These are phyloP conservation scores for Aeoliscus strigatus DNA, from an alignment of 2,797 vertebrate species.

Conservation along the genomic window DNA sequence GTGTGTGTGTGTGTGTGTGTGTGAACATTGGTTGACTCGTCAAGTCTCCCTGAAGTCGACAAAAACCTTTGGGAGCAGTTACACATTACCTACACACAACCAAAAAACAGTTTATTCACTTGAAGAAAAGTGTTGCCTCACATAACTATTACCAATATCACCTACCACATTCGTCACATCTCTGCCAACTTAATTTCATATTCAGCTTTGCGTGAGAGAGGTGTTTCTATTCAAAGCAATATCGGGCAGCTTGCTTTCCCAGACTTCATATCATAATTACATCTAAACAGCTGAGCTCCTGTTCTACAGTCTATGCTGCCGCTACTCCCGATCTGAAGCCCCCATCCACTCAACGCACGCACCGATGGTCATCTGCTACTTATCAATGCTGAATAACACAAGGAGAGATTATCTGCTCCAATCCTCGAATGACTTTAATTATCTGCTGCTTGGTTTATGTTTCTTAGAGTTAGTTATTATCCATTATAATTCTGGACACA, in stretches of 20 bases:
- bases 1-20: too few relatives aligned
- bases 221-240: slow-evolving; percentile 22
- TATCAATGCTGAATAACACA: slow-evolving; percentile 21
- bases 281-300: slow-evolving; percentile 33
- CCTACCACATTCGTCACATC: slow-evolving; percentile 6
- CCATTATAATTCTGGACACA: slow-evolving; percentile 26
- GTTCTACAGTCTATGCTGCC: slow-evolving; percentile 15
- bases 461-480: background rate
- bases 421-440: slow-evolving; percentile 24
- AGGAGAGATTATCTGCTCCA: slow-evolving; percentile 18
- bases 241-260: slow-evolving; percentile 19
- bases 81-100: background rate
- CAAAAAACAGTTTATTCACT: background rate
- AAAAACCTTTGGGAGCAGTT: too few relatives aligned
- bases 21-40: too few relatives aligned
- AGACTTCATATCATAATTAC: slow-evolving; percentile 40
- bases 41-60: too few relatives aligned
- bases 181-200: slow-evolving; percentile 1
- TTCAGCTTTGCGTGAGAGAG: slow-evolving; percentile 6
- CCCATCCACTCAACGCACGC: slow-evolving; percentile 4
- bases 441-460: slow-evolving; percentile 23
- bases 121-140: too few relatives aligned
- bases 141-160: background rate
- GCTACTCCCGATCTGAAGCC: background rate
- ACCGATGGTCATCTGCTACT: slow-evolving; percentile 37